Conservation (phyloP, 2,113 vertebrate genomes). For the Mystacornis crossleyi region DNA sequence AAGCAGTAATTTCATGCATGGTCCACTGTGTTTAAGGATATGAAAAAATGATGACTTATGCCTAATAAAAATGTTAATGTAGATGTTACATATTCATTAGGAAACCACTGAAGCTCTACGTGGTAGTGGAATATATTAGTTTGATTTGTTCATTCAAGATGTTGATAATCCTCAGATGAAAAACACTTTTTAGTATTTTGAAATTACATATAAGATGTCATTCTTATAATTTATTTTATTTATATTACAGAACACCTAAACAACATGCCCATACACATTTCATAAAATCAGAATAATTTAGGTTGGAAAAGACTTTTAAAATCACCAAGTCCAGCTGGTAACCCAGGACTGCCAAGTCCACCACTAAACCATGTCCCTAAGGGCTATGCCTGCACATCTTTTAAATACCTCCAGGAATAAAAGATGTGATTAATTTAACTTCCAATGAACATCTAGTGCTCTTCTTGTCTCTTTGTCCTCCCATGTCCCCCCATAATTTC, state of each 20-base stretch:
- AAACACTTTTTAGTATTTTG: background rate
- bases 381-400: background rate
- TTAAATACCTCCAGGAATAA: background rate
- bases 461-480: background rate
- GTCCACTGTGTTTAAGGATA: constrained; percentile 24
- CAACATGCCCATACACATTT: background rate
- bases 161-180: background rate
- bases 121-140: background rate
- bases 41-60: background rate
- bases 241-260: background rate
- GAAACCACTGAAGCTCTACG: background rate
- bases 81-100: constrained; percentile 17
- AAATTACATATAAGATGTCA: background rate
- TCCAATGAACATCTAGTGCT: background rate
- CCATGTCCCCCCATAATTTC: background rate
- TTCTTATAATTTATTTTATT: background rate
- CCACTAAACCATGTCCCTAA: background rate
- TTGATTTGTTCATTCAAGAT: constrained; percentile 5
- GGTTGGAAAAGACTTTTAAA: background rate
- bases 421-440: background rate
- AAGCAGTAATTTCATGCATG: constrained; percentile 31
- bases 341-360: background rate
- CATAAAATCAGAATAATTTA: background rate
- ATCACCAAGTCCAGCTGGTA: background rate
- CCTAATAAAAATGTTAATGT: constrained; percentile 47